Conservation (phyloP, 2,113 vertebrate species). For the Diglossa brunneiventris region DNA sequence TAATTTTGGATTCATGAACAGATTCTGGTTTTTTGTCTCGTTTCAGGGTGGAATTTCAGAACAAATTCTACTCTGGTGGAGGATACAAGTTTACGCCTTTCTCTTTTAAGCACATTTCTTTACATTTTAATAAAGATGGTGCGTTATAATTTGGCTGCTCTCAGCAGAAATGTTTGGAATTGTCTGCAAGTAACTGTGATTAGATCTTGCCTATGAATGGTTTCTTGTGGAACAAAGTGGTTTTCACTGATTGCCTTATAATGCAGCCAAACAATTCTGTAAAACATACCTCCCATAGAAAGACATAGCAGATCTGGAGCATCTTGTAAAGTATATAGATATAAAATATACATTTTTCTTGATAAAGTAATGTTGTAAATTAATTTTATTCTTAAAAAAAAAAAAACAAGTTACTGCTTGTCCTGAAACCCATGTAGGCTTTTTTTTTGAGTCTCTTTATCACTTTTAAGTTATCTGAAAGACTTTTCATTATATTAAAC, state of each 20-base stretch:
- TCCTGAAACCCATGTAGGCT: neutral
- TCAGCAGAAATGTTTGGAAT: neutral
- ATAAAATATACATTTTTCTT: constrained; percentile 49
- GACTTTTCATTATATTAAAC: neutral
- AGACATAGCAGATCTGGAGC: constrained; percentile 43
- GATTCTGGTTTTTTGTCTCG: neutral
- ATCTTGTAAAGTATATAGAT: constrained; percentile 52
- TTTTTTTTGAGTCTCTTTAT: neutral
- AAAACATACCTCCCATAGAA: constrained; percentile 62
- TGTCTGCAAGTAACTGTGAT: constrained; percentile 44
- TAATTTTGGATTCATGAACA: neutral
- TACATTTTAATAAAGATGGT: constrained; percentile 80
- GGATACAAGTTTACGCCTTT: constrained; percentile 94
- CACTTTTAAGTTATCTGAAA: constrained; percentile 14
- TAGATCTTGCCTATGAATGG: constrained; percentile 28
- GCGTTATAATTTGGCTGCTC: constrained; percentile 67
- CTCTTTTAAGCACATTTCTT: constrained; percentile 86
- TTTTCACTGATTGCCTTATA: constrained; percentile 81
- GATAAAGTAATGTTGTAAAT: constrained; percentile 51
- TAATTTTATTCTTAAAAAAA: constrained; percentile 59
- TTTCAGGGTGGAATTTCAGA: constrained; percentile 97
- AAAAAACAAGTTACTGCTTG: constrained; percentile 11
- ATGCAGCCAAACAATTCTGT: constrained; percentile 75
- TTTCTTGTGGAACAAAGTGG: constrained; percentile 29
- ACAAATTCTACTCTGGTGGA: constrained; percentile 91